Percentiles rank a stretch among this genome's conserved stretches.
These are phyloP conservation scores for Sceloporus undulatus DNA, from an alignment of 2,113 vertebrate genomes.

Conservation along the genomic window DNA sequence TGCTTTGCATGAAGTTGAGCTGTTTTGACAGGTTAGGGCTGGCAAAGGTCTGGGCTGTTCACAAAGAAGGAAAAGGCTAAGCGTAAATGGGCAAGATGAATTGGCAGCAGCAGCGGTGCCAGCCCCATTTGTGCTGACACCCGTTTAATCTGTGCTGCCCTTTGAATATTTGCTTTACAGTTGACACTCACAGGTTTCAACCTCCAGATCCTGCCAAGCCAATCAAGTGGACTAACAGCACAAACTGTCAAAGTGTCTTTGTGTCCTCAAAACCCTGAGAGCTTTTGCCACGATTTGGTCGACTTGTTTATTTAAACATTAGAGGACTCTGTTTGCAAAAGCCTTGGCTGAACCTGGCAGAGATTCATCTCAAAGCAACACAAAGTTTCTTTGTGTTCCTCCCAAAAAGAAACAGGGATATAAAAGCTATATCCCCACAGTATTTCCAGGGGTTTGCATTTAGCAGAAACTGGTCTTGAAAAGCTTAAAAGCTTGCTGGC, in stretches of 20 bases:
- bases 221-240: slow-evolving; percentile 14
- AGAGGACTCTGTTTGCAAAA: slow-evolving; percentile 13
- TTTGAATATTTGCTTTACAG: slow-evolving; percentile 19
- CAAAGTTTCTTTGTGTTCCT: slow-evolving; percentile 25
- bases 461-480: slow-evolving; percentile 35
- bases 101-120: slow-evolving; percentile 23
- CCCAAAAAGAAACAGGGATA: slow-evolving; percentile 35
- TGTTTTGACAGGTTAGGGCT: slow-evolving; percentile 29
- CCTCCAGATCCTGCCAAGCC: slow-evolving; percentile 19
- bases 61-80: slow-evolving; percentile 18
- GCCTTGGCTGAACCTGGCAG: slow-evolving; percentile 4
- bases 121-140: background rate
- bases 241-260: slow-evolving; percentile 30
- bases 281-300: slow-evolving; percentile 20
- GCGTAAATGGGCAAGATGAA: background rate
- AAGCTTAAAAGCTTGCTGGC: slow-evolving; percentile 57
- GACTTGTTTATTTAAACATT: slow-evolving; percentile 12
- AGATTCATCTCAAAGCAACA: slow-evolving; percentile 30
- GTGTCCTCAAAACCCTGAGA: slow-evolving; percentile 27
- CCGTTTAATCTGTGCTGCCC: slow-evolving; percentile 28
- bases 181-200: slow-evolving; percentile 38
- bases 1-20: slow-evolving; percentile 22
- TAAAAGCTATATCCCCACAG: slow-evolving; percentile 37
- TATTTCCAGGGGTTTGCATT: slow-evolving; percentile 34
- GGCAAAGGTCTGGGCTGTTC: background rate